These are phyloP conservation scores for Lerista edwardsae DNA, from an alignment of 2,797 vertebrate species.

Conservation along the genomic window DNA sequence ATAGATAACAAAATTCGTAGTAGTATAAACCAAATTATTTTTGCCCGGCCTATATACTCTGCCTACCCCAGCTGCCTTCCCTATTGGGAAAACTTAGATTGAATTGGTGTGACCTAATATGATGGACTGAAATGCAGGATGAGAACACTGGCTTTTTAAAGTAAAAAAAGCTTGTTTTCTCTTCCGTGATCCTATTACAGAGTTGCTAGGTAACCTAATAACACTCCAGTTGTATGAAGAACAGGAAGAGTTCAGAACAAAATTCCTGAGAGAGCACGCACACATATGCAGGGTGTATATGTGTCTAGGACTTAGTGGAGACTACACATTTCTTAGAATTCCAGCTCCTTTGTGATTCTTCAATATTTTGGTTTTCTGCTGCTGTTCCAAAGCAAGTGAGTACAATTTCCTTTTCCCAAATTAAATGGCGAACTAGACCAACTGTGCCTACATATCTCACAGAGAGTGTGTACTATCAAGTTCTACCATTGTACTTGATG, in stretches of 20 bases:
- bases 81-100: not conserved
- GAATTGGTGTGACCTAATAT: not conserved
- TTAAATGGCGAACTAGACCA: not conserved
- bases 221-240: not conserved
- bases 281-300: not conserved
- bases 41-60: no score
- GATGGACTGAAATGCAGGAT: not conserved
- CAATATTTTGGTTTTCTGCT: not conserved
- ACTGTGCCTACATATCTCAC: not conserved
- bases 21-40: not conserved
- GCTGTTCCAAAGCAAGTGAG: not conserved
- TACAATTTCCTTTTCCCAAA: not conserved
- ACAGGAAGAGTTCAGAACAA: not conserved
- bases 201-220: constrained; percentile 34
- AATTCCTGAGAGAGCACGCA: not conserved
- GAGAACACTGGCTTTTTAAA: not conserved
- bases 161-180: rapidly evolving
- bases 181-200: rapidly evolving
- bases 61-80: not conserved
- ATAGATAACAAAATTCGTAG: not conserved
- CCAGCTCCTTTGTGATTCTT: not conserved
- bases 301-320: not conserved
- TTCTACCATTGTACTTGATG: no score
- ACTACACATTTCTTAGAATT: not conserved
- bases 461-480: not conserved